phyloP scores from a whole-genome alignment of 1,140 invertebrate genomes.

The Eriocheir sinensis region DNA sequence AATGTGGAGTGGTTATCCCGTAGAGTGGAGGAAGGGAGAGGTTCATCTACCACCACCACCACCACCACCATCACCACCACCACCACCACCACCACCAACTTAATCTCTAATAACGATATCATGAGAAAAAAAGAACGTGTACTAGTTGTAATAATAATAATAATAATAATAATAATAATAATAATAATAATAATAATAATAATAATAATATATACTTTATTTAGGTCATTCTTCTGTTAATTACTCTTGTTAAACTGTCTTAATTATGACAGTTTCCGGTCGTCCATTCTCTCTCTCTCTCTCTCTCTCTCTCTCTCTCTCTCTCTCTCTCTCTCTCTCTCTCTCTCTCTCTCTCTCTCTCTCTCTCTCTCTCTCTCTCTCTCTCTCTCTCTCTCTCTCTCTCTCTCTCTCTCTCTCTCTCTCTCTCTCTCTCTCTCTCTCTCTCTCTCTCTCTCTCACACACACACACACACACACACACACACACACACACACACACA shows the following conservation, averaged over 20 bases:
- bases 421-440: no score
- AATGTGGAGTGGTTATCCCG: background rate
- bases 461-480: conserved; percentile 38
- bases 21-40: background rate
- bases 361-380: background rate
- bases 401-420: background rate
- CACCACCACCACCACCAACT: no score
- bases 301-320: conserved; percentile 54
- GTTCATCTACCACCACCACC: no score
- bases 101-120: no score
- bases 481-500: conserved; percentile 42
- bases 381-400: background rate
- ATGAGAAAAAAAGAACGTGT: no score
- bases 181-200: no score
- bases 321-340: conserved; percentile 50
- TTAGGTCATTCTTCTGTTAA: background rate
- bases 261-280: background rate
- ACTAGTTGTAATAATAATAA: no score
- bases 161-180: no score
- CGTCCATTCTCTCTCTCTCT: conserved; percentile 43
- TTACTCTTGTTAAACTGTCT: background rate
- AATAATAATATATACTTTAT: background rate
- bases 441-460: background rate
- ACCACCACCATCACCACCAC: no score
- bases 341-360: background rate